Base-by-base conservation (phyloP, 2,113 vertebrate genomes). In the Ahaetulla prasina region DNA sequence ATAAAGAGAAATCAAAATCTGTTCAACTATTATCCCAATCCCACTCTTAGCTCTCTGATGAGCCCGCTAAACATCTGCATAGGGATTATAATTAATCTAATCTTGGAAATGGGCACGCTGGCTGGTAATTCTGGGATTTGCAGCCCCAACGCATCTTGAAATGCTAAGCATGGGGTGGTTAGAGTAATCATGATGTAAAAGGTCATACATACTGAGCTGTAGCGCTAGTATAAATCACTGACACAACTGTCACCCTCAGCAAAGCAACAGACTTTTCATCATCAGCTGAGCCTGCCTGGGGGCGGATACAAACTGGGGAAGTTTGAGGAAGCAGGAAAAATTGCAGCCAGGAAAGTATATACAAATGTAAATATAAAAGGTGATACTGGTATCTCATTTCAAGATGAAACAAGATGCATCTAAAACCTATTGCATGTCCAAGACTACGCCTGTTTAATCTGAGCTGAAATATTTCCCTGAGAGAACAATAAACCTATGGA, bases 401-500 rank as follows among this genome's bases (percentile, higher is more conserved):
- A 53, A 57, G 53, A 50, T 25, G 89, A 22, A 57, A 55, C 25
- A 23, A 43, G 93, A 88, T 43, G 22, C 57, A 27, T 50, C 57
- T 91, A 39, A 90, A 54, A 11, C 20, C 47, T 80, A 43, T 39
- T 3, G 86, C 30, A 25, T 11, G 55, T 86, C 85, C 39, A 91
- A 8, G 0, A 60, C 39, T 53, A 53, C 52, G 8, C 8, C 53
- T 50, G 25, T 3, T 22, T 30, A 88, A 94, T 47, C 39, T 50
- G 87, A 53, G 63, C n/a, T 87, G 89, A 90, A 54, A 47, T 80
- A 27, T 89, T 86, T 90, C 52, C 90, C 47, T 85, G 27, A 35
- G 91, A 92, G 27, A 53, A 49, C 80, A 92, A 91, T 86, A 92
- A 91, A 89, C 30, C 63, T 92, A 16, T 8, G 45, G 85, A 91